Conservation (phyloP, 1,140 invertebrate species). For the Solenopsis invicta region DNA sequence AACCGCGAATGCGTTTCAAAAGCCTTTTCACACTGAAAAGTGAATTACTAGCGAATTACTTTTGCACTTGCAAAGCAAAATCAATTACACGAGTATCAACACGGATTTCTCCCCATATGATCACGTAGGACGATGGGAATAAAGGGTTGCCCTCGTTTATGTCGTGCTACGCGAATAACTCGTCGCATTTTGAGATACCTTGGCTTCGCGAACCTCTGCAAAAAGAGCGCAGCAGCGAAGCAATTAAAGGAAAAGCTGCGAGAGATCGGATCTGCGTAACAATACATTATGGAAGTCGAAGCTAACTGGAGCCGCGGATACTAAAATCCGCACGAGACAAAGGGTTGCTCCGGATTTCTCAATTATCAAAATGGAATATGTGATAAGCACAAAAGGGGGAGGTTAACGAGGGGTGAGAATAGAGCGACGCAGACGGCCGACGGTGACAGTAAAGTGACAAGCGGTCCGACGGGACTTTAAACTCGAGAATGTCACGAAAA, state of each 20-base stretch:
- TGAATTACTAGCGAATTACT: slow-evolving; percentile 30
- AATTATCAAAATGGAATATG: slow-evolving; percentile 75
- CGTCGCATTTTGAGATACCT: slow-evolving; percentile 27
- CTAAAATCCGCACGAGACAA: slow-evolving; percentile 45
- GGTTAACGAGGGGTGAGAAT: slow-evolving; percentile 39
- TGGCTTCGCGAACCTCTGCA: not conserved
- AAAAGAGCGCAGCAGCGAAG: not conserved
- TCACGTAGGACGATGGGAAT: slow-evolving; percentile 18
- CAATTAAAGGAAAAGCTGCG: slow-evolving; percentile 36
- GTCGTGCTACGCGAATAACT: slow-evolving; percentile 16
- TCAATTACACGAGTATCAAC: slow-evolving; percentile 51
- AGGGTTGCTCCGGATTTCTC: slow-evolving; percentile 70
- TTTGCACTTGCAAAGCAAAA: slow-evolving; percentile 45
- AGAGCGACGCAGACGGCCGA: slow-evolving; percentile 34
- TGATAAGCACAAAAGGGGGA: slow-evolving; percentile 62
- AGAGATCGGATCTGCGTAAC: slow-evolving; percentile 29
- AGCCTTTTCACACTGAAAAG: slow-evolving; percentile 17
- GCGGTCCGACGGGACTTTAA: slow-evolving; percentile 80
- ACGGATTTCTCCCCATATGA: slow-evolving; percentile 1
- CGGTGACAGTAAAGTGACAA: slow-evolving; percentile 65
- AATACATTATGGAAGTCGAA: slow-evolving; percentile 58
- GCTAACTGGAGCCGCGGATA: slow-evolving; percentile 10
- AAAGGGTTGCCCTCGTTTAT: slow-evolving; percentile 24
- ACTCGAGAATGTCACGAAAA: slow-evolving; percentile 76
- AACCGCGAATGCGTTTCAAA: too few species aligned